A percentile compares a stretch with the other conserved stretches of the same genome.
Conservation (phyloP, 64 coral and sea anemone species). For the Pocillopora damicornis region DNA sequence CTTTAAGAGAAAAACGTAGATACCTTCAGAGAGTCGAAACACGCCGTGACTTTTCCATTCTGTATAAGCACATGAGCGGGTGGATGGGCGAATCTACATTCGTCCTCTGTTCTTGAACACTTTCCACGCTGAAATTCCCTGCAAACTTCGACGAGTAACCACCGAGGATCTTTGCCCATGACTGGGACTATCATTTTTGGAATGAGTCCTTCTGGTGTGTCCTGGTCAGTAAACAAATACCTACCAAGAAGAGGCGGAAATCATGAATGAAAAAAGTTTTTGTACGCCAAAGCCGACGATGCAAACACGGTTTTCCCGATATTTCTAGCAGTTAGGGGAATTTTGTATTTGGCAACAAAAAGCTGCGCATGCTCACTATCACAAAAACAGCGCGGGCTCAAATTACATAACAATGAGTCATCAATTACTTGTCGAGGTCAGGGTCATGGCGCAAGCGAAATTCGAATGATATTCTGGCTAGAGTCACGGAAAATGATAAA, state of each 20-base stretch:
- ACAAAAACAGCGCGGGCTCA: conserved; percentile 67
- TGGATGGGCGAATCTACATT: conserved; percentile 99
- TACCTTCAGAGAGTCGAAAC: conserved; percentile 99
- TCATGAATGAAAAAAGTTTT: conserved; percentile 45
- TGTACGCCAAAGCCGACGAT: conserved; percentile 12
- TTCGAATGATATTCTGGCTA: conserved; percentile 12
- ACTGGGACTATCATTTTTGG: conserved; percentile 91
- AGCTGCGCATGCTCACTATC: conserved; percentile 62
- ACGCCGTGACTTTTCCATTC: conserved; percentile 98
- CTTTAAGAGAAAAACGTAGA: conserved; percentile 18
- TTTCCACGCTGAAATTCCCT: conserved; percentile 99
- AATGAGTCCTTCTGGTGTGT: conserved; percentile 32
- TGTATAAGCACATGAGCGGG: conserved; percentile 90
- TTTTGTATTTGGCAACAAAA: conserved; percentile 37
- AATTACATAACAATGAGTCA: conserved; percentile 98
- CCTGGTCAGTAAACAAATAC: conserved; percentile 48
- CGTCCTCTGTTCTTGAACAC: conserved; percentile 89
- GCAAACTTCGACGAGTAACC: conserved; percentile 99
- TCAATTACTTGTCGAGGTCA: conserved; percentile 63
- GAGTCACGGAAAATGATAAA: conserved; percentile 10
- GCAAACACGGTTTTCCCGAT: conserved; percentile 58
- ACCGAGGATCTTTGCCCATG: conserved; percentile 98
- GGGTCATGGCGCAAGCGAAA: conserved; percentile 61
- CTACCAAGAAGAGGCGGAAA: conserved; percentile 43
- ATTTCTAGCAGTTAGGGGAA: conserved; percentile 55